Percentiles rank a stretch among this genome's conserved stretches.
Conservation (phyloP, 2,113 vertebrate species). For the Nannospalax galili region DNA sequence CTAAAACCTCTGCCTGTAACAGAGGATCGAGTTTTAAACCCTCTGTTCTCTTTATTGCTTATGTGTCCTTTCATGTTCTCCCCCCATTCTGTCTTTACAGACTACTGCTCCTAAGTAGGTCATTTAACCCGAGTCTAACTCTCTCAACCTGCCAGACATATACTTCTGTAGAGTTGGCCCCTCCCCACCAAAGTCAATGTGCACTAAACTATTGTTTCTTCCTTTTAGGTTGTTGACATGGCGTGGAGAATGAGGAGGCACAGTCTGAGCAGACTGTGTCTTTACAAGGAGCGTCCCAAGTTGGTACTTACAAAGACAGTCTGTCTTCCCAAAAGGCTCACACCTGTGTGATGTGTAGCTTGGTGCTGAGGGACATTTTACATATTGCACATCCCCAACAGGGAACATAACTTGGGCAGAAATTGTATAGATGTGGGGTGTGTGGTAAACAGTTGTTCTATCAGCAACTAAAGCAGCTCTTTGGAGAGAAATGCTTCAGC, state of each 20-base stretch:
- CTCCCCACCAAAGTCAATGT: background rate
- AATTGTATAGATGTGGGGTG: fast-evolving
- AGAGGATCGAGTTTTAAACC: too few species aligned
- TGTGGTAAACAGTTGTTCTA: background rate
- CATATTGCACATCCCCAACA: background rate
- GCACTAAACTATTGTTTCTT: background rate
- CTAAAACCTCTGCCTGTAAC: too few species aligned
- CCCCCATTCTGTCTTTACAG: too few species aligned
- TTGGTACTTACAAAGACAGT: background rate
- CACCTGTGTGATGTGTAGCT: background rate
- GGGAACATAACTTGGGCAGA: background rate
- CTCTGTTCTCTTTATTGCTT: too few species aligned
- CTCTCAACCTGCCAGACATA: too few species aligned
- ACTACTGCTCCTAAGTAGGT: too few species aligned
- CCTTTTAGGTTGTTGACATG: constrained; percentile 62
- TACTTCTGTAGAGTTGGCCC: background rate
- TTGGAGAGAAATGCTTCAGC: background rate
- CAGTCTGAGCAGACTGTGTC: background rate
- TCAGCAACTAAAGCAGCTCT: background rate
- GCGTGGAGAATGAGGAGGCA: background rate
- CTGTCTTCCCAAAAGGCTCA: background rate
- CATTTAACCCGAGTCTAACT: too few species aligned
- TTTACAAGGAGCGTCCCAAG: background rate
- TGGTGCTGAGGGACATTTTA: background rate
- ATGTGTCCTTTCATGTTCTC: too few species aligned